Base-by-base conservation (phyloP, 1,140 invertebrate genomes). In the Chironomus tepperi region DNA sequence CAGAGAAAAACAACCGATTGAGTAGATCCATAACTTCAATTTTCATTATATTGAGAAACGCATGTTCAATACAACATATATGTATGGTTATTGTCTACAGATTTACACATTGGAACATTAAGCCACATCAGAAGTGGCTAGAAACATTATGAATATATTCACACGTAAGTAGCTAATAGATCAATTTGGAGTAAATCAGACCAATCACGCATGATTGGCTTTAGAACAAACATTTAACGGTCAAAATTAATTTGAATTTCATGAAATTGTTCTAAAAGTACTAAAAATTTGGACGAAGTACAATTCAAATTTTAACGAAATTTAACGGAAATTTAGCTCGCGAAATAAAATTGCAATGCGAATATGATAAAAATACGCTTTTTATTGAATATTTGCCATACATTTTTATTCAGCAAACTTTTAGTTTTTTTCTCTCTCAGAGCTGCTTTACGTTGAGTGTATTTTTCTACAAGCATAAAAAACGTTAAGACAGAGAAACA, bases 381-480 rank as follows among this genome's bases (percentile, higher is more conserved):
- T 34, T 57, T 57, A 57, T 57, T 57, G 47, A 57, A 57, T 57
- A 57, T 57, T 57, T 57, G 47, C 47, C 47, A 57, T 57, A 57
- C 47, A 57, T 15, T 12, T 57, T 57, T 57, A 57, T 57, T 57
- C 8, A 57, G 47, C 47, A 57, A 57, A 57, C 47, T 57, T 57
- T 57, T n/a, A n/a, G n/a, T n/a, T 57, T 47, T 12, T 57, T 57
- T 57, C 47, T 57, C 47, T 57, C 12, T 57, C 12, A n/a, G 12
- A n/a, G 47, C 47, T 57, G 10, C 47, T 57, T n/a, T 5, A 0
- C 65, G 65, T 6, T 21, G 16, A 70, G 19, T 70, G 19, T 70
- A 70, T 6, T 8, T 19, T 6, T 70, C 16, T 70, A 70, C 65
- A 70, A 70, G 65, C 65, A 70, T 70, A 70, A 70, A 70, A 70